Evolutionary conservation across 2,888 invertebrate genomes (phyloP).

Genomic region (Pollenia angustigena): DNA sequence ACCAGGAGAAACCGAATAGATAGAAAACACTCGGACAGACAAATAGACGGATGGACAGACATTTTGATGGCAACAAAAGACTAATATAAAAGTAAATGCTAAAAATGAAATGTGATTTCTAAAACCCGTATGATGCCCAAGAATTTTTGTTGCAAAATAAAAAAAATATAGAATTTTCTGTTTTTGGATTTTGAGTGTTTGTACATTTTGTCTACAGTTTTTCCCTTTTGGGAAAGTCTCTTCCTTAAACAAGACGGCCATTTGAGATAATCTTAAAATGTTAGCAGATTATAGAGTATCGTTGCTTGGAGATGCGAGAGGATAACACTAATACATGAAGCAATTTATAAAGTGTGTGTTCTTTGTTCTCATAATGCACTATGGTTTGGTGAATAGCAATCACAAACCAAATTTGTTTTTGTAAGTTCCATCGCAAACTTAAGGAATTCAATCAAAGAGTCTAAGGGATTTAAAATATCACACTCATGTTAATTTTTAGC

Average conservation of each 20-base stretch:
- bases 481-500: too few relatives aligned
- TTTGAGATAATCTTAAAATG: slow-evolving; percentile 39
- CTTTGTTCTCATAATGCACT: not conserved
- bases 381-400: not conserved
- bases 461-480: too few relatives aligned
- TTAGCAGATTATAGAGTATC: slow-evolving; percentile 27
- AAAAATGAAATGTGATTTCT: slow-evolving; percentile 28
- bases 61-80: not conserved
- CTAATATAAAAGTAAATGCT: slow-evolving; percentile 1
- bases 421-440: too few relatives aligned
- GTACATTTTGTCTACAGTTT: not conserved
- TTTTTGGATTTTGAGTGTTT: not conserved
- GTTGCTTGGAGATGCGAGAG: not conserved
- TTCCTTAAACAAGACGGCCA: slow-evolving; percentile 9
- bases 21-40: slow-evolving; percentile 7
- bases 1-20: slow-evolving; percentile 42
- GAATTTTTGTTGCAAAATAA: not conserved
- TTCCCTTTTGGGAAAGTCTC: slow-evolving; percentile 26
- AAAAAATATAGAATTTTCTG: not conserved
- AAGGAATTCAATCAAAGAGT: too few relatives aligned
- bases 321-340: not conserved
- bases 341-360: too few relatives aligned
- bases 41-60: not conserved
- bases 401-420: too few relatives aligned
- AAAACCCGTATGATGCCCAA: slow-evolving; percentile 33